Evolutionary conservation across 2,113 vertebrate species (phyloP).

Genomic region (Carettochelys insculpta): DNA sequence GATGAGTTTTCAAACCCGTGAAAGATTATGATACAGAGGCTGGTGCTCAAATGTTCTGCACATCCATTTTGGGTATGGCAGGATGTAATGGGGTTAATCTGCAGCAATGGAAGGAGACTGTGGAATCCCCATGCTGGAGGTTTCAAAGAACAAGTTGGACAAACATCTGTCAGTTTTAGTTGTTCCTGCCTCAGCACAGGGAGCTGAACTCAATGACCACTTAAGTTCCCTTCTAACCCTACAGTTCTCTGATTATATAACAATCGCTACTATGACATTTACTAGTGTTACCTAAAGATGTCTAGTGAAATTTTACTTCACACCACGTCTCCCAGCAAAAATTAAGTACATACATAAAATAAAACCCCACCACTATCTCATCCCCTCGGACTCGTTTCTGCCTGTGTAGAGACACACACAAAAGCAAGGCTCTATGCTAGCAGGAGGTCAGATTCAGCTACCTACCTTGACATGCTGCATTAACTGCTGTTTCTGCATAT

Average conservation of each 20-base stretch:
- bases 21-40: not conserved
- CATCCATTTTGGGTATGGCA: not conserved
- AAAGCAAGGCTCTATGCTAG: not conserved
- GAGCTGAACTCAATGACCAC: not conserved
- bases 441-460: not conserved
- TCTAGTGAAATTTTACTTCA: not conserved
- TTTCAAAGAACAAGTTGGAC: not conserved
- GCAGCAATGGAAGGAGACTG: not conserved
- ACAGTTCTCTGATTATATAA: not conserved
- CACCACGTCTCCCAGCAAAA: not conserved
- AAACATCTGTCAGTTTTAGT: not conserved
- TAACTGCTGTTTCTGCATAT: conserved; percentile 90
- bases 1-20: not conserved
- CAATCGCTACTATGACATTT: not conserved
- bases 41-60: not conserved
- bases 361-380: not conserved
- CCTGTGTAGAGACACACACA: not conserved
- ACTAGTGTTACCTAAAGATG: not conserved
- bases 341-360: not conserved
- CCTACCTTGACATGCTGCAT: conserved; percentile 96
- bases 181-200: not conserved
- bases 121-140: not conserved
- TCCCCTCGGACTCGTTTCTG: not conserved
- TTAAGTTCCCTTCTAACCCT: not conserved
- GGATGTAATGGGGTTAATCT: not conserved